Percentiles rank a stretch among this genome's conserved stretches.
Evolutionary conservation across 2,113 vertebrate species (phyloP).

Genomic region (Rhadina sibilatrix): DNA sequence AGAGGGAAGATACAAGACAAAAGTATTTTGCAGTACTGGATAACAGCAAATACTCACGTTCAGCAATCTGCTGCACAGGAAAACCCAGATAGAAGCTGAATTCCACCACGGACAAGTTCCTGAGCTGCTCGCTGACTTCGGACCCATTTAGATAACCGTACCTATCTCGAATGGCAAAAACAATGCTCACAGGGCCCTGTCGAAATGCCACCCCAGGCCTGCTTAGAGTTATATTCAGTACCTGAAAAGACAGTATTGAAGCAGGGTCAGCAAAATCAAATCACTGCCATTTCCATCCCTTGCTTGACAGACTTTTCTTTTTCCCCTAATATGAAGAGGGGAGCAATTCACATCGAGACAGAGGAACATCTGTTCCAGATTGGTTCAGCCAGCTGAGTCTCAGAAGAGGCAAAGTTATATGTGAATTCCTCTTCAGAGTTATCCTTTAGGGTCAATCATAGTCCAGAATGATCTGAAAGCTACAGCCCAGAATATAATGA

Average conservation of each 20-base stretch:
- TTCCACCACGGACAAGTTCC: conserved; percentile 89
- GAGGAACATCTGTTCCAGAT: not conserved
- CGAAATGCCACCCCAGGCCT: conserved; percentile 38
- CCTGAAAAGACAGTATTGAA: conserved; percentile 72
- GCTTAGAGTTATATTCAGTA: conserved; percentile 86
- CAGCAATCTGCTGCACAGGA: conserved; percentile 93
- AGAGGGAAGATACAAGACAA: not conserved
- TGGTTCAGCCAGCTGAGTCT: not conserved
- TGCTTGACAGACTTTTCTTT: not conserved
- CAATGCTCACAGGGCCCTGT: conserved; percentile 84
- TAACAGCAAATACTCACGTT: conserved; percentile 83
- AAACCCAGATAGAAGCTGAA: conserved; percentile 97
- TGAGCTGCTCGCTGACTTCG: conserved; percentile 85
- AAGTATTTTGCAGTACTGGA: not conserved
- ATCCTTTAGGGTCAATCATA: not conserved
- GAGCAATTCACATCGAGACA: not conserved
- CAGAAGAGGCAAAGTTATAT: not conserved
- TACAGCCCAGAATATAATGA: not conserved
- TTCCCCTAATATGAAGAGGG: not conserved
- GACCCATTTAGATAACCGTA: conserved; percentile 84
- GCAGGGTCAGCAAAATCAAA: not conserved
- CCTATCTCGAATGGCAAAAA: conserved; percentile 78
- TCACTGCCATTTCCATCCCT: not conserved
- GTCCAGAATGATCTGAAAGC: not conserved
- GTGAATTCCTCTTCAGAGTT: not conserved